A percentile compares a stretch with the other conserved stretches of the same genome.
These are phyloP conservation scores for Whitmania pigra DNA, from an alignment of 1,140 invertebrate genomes.

Conservation along the genomic window DNA sequence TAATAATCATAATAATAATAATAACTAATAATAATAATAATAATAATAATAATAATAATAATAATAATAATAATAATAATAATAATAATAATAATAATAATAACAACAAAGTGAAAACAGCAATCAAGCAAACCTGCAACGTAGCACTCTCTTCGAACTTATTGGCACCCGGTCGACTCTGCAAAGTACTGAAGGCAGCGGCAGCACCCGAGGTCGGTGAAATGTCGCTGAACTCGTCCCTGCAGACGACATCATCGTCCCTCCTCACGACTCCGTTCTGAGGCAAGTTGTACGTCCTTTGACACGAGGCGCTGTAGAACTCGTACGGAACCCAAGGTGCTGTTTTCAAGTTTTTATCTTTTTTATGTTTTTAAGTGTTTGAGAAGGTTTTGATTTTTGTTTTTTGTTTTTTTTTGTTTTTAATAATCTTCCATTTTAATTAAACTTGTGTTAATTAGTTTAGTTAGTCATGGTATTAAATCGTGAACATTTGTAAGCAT, in stretches of 20 bases:
- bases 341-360: neutral
- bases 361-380: no score
- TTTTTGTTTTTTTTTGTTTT: no score
- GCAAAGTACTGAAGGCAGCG: conserved; percentile 86
- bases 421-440: no score
- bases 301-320: conserved; percentile 83
- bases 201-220: conserved; percentile 86
- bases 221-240: conserved; percentile 90
- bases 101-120: neutral
- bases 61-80: no score
- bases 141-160: conserved; percentile 75
- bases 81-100: neutral
- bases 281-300: conserved; percentile 71
- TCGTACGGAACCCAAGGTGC: conserved; percentile 86
- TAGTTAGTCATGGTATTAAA: no score
- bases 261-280: conserved; percentile 47
- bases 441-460: no score
- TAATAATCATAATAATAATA: no score
- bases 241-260: conserved; percentile 73
- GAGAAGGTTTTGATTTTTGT: no score
- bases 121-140: conserved; percentile 57
- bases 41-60: no score
- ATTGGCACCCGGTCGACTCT: conserved; percentile 79
- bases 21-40: no score
- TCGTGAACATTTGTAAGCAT: no score